Base-by-base conservation (phyloP, 2,113 vertebrate species). In the Oryzias celebensis region DNA sequence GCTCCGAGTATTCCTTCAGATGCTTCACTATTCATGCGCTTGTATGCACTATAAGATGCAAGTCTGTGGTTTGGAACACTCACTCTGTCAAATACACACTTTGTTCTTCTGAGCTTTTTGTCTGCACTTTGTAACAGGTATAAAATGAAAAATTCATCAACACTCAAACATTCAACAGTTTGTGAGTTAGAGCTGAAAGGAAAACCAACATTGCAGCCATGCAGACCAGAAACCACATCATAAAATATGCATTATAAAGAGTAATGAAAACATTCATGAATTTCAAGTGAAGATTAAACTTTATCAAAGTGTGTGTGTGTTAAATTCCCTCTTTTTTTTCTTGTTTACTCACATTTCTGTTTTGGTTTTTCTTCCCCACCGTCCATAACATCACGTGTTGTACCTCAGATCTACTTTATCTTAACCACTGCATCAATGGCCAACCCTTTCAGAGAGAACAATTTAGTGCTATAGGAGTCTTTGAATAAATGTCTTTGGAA, bases 241-340 rank as follows among this genome's bases (percentile, higher is more conserved):
- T 79, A 24, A 81, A 58, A 81, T 58, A 73, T 68, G 56, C 53
- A 68, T 77, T 65, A 70, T 67, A 57, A 49, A 69, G 31, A 47
- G 43, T 28, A 51, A 51, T 45, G 36, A 14, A 45, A 59, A 51
- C 3, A 54, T 71, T 71, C 31, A 58, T 82, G 50, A 73, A 78
- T 78, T 60, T 65, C 68, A 72, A 73, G 45, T 2, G 20, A 51
- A 14, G 20, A 45, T 17, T 55, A 22, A 24, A 41, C 24, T 20
- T 1, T 48, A 55, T 58, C 12, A 65, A 24, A 31, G 36, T 10
- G 28, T 55, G 6, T 48, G 44, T 64, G 65, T 28, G 50, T 52
- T 24, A 18, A 36, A 57, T 42, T 52, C 36, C 36, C 20, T 44
- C 15, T n/a, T n/a, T n/a, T n/a, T 62, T 36, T 0, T 18, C 62